Percentiles rank a stretch among this genome's conserved stretches.
These are phyloP conservation scores for Peribatodes rhomboidaria DNA, from an alignment of 2,888 invertebrate species.

Conservation along the genomic window DNA sequence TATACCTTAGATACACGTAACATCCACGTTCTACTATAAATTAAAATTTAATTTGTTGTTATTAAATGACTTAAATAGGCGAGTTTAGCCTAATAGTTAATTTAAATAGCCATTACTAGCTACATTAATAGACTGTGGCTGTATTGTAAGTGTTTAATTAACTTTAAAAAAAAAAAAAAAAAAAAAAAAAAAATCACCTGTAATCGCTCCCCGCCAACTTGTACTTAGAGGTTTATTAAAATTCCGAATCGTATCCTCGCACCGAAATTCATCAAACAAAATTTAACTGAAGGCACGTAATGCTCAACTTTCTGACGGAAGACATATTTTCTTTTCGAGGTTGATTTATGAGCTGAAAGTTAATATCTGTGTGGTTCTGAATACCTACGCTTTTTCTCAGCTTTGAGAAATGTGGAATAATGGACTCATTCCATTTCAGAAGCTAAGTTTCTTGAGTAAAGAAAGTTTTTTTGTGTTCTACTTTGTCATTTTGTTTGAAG, in stretches of 20 bases:
- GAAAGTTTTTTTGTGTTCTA: conserved; percentile 13
- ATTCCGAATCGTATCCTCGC: conserved; percentile 42
- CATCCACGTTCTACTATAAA: no score
- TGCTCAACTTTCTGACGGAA: conserved; percentile 39
- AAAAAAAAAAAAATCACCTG: neutral
- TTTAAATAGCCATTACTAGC: no score
- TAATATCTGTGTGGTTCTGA: conserved; percentile 35
- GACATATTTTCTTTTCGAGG: conserved; percentile 42
- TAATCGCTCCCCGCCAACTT: conserved; percentile 34
- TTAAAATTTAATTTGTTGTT: no score
- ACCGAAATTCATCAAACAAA: conserved; percentile 47
- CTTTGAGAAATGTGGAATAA: conserved; percentile 29
- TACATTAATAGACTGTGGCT: no score
- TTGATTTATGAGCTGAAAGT: conserved; percentile 38
- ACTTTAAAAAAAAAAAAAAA: no score
- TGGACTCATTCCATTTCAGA: conserved; percentile 25
- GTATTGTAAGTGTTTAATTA: no score
- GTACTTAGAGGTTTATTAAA: conserved; percentile 44
- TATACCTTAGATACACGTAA: no score
- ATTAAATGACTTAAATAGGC: no score
- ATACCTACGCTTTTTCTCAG: conserved; percentile 29
- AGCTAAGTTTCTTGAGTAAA: conserved; percentile 22
- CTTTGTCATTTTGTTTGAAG: conserved; percentile 8
- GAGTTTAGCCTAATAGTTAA: no score
- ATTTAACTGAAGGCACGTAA: conserved; percentile 41